Evolutionary conservation across 1,140 invertebrate species (phyloP).

Genomic region (Fopius arisanus): DNA sequence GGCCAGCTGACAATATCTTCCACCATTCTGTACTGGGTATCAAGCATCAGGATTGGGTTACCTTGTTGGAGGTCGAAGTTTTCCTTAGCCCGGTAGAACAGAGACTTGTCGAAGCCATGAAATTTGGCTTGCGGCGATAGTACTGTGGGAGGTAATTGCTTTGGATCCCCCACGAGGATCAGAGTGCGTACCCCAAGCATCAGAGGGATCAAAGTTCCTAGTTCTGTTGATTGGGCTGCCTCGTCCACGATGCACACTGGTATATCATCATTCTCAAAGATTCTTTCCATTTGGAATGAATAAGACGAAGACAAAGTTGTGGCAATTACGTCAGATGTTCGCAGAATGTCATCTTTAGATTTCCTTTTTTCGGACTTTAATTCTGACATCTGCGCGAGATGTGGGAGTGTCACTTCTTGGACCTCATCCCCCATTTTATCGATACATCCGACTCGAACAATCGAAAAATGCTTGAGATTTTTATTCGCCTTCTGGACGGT

Average conservation of each 20-base stretch:
- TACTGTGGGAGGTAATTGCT: constrained; percentile 85
- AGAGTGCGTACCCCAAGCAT: constrained; percentile 75
- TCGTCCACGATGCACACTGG: constrained; percentile 91
- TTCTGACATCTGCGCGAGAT: not conserved
- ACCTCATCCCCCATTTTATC: not conserved
- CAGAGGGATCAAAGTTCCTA: constrained; percentile 83
- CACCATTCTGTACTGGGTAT: constrained; percentile 89
- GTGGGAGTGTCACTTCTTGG: not conserved
- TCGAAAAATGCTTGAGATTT: too few species aligned
- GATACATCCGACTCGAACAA: constrained; percentile 3
- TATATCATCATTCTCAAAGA: constrained; percentile 60
- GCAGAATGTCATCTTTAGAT: not conserved
- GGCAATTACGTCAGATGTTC: not conserved
- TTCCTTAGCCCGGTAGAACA: constrained; percentile 71
- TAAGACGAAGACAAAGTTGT: constrained; percentile 7
- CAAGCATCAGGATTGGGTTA: constrained; percentile 67
- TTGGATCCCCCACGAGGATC: constrained; percentile 88
- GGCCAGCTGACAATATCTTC: constrained; percentile 79
- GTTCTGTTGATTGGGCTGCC: constrained; percentile 86
- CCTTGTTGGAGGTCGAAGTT: constrained; percentile 50
- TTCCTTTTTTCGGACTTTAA: not conserved
- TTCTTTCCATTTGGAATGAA: not conserved
- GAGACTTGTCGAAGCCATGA: constrained; percentile 68
- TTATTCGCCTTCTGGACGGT: not conserved
- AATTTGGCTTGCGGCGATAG: constrained; percentile 71